A percentile compares a stretch with the other conserved stretches of the same genome.
Evolutionary conservation across 2,113 vertebrate genomes (phyloP).

Genomic region (Psittacula cyanocephala): DNA sequence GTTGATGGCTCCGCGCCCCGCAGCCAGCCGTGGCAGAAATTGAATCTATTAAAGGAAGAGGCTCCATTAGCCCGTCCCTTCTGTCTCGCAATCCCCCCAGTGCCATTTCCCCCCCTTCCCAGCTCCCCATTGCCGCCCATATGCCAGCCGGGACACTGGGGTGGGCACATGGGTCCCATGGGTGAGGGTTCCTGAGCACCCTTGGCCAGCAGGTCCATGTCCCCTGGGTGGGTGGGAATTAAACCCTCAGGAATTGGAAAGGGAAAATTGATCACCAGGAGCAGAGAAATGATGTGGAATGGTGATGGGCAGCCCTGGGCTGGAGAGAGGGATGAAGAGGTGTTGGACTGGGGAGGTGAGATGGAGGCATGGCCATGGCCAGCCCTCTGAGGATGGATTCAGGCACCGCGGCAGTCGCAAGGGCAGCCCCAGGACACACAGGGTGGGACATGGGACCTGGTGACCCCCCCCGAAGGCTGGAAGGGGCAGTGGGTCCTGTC

Average conservation of each 20-base stretch:
- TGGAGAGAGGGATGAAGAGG: neutral
- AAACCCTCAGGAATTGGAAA: neutral
- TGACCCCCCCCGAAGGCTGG: neutral
- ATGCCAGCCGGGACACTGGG: rapidly evolving
- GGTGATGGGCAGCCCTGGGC: neutral
- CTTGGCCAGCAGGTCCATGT: neutral
- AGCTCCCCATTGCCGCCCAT: neutral
- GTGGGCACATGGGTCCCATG: rapidly evolving
- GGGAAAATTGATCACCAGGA: neutral
- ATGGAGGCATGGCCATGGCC: neutral
- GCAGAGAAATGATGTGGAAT: neutral
- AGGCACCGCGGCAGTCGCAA: rapidly evolving
- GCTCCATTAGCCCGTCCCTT: conserved; percentile 48
- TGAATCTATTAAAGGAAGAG: conserved; percentile 61
- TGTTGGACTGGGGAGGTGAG: neutral
- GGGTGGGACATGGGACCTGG: rapidly evolving
- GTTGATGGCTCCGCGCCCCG: conserved; percentile 57
- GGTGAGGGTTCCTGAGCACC: neutral
- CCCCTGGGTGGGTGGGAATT: neutral
- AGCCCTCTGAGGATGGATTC: neutral
- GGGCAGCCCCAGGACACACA: neutral
- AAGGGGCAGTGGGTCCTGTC: rapidly evolving
- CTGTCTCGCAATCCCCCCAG: neutral
- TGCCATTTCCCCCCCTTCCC: neutral
- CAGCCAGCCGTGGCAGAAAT: conserved; percentile 54